phyloP scores from a whole-genome alignment of 2,888 invertebrate species.

The Andricus quercusramuli region DNA sequence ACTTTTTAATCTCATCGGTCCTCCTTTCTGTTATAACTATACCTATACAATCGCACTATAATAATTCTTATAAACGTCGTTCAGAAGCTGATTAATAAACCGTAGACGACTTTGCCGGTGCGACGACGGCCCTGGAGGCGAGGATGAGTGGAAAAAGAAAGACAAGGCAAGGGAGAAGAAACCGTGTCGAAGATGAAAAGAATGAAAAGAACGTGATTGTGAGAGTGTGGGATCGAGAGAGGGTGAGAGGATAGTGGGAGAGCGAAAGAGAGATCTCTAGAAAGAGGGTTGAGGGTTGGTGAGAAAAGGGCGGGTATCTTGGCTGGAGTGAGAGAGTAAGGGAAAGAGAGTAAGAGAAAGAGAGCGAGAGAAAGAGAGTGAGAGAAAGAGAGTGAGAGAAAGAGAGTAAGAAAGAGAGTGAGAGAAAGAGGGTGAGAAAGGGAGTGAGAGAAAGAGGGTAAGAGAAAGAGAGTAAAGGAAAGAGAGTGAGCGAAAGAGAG shows the following conservation, averaged over 20 bases:
- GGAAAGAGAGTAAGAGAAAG: conserved; percentile 36
- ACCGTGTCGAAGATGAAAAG: conserved; percentile 21
- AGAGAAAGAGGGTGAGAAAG: not conserved
- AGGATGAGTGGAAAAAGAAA: conserved; percentile 9
- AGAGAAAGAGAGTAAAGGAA: too few relatives aligned
- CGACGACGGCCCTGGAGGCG: not conserved
- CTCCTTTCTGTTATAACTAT: too few relatives aligned
- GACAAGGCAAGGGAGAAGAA: not conserved
- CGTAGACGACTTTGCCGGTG: not conserved
- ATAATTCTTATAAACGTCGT: conserved; percentile 1
- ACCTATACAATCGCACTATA: not conserved
- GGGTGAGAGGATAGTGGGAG: conserved; percentile 22
- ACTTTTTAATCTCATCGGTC: too few relatives aligned
- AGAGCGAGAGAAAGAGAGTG: not conserved
- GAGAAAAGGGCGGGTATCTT: conserved; percentile 47
- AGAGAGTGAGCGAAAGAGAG: too few relatives aligned
- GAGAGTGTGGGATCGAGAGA: conserved; percentile 24
- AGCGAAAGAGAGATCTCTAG: conserved; percentile 41
- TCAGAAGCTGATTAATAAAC: conserved; percentile 14
- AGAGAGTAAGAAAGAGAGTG: not conserved
- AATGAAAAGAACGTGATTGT: not conserved
- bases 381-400: too few relatives aligned
- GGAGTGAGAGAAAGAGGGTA: too few relatives aligned
- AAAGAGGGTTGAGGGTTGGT: conserved; percentile 17
- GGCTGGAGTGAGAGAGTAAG: not conserved